A percentile compares a stretch with the other conserved stretches of the same genome.
Evolutionary conservation across 2,113 vertebrate species (phyloP).

Genomic region (Eupsittula cactorum): DNA sequence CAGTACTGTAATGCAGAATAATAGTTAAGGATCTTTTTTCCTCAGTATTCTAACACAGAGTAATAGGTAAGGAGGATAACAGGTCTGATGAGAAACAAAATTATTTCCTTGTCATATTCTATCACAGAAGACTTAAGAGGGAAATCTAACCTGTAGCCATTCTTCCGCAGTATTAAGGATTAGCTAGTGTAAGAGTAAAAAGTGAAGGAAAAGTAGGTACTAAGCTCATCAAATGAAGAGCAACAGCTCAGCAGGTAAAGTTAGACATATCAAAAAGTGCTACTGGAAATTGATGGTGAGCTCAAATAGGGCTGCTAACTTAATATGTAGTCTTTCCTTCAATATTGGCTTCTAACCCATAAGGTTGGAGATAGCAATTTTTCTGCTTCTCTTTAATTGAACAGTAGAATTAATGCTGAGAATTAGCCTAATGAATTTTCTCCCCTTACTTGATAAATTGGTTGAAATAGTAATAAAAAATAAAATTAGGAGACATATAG

Average conservation of each 20-base stretch:
- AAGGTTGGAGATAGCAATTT: constrained; percentile 49
- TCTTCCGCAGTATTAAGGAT: neutral
- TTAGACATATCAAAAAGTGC: neutral
- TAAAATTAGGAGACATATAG: constrained; percentile 33
- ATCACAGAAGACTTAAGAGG: neutral
- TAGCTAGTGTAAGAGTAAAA: neutral
- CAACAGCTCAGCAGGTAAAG: neutral
- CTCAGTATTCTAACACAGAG: neutral
- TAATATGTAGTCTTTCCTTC: constrained; percentile 30
- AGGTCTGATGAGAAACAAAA: neutral
- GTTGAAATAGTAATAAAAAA: constrained; percentile 53
- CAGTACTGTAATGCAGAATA: neutral
- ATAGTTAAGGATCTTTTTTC: neutral
- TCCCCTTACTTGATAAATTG: constrained; percentile 50
- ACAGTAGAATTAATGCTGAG: constrained; percentile 42
- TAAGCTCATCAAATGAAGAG: constrained; percentile 19
- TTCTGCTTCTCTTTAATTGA: constrained; percentile 60
- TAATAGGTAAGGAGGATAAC: neutral
- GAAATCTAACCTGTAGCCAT: neutral
- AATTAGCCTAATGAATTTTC: constrained; percentile 66
- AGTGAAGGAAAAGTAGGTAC: neutral
- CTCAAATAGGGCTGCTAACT: constrained; percentile 10
- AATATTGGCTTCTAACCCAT: constrained; percentile 47
- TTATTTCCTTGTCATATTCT: neutral
- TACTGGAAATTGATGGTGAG: constrained; percentile 22